phyloP scores from a whole-genome alignment of 2,888 invertebrate genomes.

The Gastracanthus pulcherrimus region DNA sequence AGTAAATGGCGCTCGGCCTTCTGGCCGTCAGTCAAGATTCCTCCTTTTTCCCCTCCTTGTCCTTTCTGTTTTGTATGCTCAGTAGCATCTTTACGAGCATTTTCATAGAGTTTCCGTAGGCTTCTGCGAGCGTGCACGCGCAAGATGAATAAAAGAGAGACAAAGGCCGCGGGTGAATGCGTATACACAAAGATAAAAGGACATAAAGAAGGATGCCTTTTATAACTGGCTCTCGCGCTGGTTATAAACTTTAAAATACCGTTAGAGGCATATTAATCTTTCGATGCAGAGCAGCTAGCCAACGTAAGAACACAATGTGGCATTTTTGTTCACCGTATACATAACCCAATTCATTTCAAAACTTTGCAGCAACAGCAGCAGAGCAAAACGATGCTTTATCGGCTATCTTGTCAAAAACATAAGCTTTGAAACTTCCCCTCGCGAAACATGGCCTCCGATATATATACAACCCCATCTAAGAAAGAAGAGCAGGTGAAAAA shows the following conservation, averaged over 20 bases:
- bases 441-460: not conserved
- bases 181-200: slow-evolving; percentile 12
- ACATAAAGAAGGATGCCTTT: slow-evolving; percentile 23
- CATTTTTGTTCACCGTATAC: not conserved
- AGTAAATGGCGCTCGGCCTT: not conserved
- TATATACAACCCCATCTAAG: not conserved
- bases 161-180: slow-evolving; percentile 17
- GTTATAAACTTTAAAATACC: slow-evolving; percentile 19
- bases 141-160: slow-evolving; percentile 45
- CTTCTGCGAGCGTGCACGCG: not conserved
- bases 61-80: slow-evolving; percentile 27
- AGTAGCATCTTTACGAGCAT: slow-evolving; percentile 43
- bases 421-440: not conserved
- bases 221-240: not conserved
- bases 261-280: slow-evolving; percentile 18
- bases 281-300: not conserved
- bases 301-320: not conserved
- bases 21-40: not conserved
- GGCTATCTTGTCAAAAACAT: too few species aligned
- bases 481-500: too few species aligned
- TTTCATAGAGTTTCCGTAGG: slow-evolving; percentile 46
- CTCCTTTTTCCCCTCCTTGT: slow-evolving; percentile 4
- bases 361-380: not conserved
- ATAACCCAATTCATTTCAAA: not conserved
- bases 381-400: too few species aligned